A percentile compares a stretch with the other conserved stretches of the same genome.
Conservation (phyloP, 2,888 invertebrate species). For the Drosophila conformis region DNA sequence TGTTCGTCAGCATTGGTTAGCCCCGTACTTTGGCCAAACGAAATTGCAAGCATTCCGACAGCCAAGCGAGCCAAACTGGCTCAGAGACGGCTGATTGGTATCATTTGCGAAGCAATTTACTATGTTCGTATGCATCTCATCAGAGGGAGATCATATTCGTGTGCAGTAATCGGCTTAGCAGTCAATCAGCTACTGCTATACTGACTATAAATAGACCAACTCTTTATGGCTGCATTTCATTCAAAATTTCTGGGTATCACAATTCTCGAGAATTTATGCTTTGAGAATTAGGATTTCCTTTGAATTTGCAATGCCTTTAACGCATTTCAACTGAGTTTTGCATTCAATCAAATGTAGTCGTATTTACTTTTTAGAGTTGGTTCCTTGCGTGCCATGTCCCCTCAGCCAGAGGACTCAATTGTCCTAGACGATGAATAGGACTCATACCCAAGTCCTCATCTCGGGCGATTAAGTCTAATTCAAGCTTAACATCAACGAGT, state of each 20-base stretch:
- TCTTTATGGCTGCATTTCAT: background rate
- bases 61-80: conserved; percentile 24
- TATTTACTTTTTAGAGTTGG: background rate
- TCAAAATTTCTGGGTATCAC: background rate
- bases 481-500: conserved; percentile 32
- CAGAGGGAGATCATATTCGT: background rate
- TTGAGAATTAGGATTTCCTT: background rate
- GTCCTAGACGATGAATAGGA: conserved; percentile 12
- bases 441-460: conserved; percentile 11
- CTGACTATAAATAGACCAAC: background rate
- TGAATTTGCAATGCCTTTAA: background rate
- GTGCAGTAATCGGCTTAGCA: background rate
- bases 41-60: conserved; percentile 62
- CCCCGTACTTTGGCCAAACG: conserved; percentile 27
- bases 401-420: conserved; percentile 4
- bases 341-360: background rate
- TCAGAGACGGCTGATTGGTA: background rate
- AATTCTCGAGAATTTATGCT: background rate
- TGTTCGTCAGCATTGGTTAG: conserved; percentile 38
- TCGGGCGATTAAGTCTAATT: conserved; percentile 53
- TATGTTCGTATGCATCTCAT: background rate
- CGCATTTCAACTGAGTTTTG: background rate
- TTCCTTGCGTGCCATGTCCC: background rate
- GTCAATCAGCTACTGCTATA: background rate
- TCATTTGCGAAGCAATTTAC: background rate